Evolutionary conservation across 2,888 invertebrate species (phyloP).

Genomic region (Dynastes hyllus): DNA sequence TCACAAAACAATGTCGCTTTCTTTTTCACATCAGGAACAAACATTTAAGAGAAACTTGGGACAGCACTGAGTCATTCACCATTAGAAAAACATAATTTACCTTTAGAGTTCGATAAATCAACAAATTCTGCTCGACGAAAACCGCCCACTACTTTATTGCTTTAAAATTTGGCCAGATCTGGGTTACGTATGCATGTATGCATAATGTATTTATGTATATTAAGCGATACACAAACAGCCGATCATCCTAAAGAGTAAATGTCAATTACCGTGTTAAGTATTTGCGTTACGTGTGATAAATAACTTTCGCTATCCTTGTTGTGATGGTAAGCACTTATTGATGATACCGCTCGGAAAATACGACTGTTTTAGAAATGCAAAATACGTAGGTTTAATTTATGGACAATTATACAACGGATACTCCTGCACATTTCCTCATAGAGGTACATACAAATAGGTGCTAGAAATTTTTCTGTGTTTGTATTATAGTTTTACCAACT

Average conservation of each 20-base stretch:
- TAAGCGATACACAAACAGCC: not conserved
- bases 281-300: not conserved
- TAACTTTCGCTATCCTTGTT: slow-evolving; percentile 20
- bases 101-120: too few relatives aligned
- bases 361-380: not conserved
- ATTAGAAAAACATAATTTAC: too few relatives aligned
- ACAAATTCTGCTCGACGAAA: not conserved
- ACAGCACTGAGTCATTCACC: too few relatives aligned
- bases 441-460: not conserved
- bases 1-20: too few relatives aligned
- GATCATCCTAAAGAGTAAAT: slow-evolving; percentile 24
- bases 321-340: not conserved
- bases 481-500: too few relatives aligned
- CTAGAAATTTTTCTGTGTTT: too few relatives aligned
- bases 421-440: not conserved
- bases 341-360: not conserved
- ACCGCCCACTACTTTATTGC: not conserved
- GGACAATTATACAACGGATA: slow-evolving; percentile 3
- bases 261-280: slow-evolving; percentile 19
- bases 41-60: too few relatives aligned
- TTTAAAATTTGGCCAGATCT: not conserved
- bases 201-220: not conserved
- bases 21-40: too few relatives aligned
- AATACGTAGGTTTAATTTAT: not conserved
- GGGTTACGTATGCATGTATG: not conserved